Base-by-base conservation (phyloP, 92 coral and sea anemone species). In the Montipora capitata region DNA sequence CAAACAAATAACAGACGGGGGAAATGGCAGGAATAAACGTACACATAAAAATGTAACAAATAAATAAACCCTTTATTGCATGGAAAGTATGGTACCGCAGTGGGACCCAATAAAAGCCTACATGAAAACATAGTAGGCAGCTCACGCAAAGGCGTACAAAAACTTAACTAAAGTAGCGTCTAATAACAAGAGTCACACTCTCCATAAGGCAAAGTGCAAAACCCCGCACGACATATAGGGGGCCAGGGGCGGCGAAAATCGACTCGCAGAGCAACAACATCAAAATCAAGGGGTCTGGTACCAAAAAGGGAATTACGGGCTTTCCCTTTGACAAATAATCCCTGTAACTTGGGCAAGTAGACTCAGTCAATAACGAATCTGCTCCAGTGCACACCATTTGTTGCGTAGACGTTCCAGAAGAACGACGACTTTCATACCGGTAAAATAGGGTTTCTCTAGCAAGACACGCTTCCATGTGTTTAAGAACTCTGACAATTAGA, bases 281-380 rank as follows among this genome's bases (percentile, higher is more conserved):
- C 82, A 44, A 14, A 87, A 87, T 81, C 44, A 11, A 89, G 38
- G 87, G 77, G 41, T 44, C 84, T 83, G 68, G 82, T 68, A 10
- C 92, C 89, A 52, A 89, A 89, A 76, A 87, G 73, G 14, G 71
- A 39, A 17, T 83, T 91, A 17, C 88, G 58, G 68, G 94, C 91
- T 81, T 91, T 91, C 43, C 91, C 76, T 68, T 43, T 87, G 40
- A 87, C 15, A 70, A 91, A 80, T 69, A 81, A 40, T 2, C 82
- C 61, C 38, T 43, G 71, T 20, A 68, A 20, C 16, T 74, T 77
- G 71, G 84, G 91, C 16, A 91, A 48, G 39, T 54, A 76, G 44
- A 42, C 77, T 81, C 90, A 90, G 54, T 85, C 74, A 43, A 52
- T 84, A 51, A 91, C 63, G 15, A 81, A 91, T 15, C 59, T 69